These are phyloP conservation scores for Urocynchramus pylzowi DNA, from an alignment of 2,113 vertebrate genomes.

Conservation along the genomic window DNA sequence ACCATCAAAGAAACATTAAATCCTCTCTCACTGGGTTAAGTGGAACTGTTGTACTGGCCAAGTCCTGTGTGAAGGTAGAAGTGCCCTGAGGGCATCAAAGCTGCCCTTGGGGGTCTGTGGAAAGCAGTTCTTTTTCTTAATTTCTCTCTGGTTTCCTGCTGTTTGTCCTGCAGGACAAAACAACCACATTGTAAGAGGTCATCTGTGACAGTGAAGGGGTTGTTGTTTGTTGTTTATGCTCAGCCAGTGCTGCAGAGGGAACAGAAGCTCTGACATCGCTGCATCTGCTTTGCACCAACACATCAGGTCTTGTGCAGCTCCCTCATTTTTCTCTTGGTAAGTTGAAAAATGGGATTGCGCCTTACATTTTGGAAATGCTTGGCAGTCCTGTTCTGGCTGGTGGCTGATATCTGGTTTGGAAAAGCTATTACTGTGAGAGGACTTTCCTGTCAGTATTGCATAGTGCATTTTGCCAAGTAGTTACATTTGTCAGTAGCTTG, in stretches of 20 bases:
- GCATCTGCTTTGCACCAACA: background rate
- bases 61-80: background rate
- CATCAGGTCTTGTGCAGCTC: background rate
- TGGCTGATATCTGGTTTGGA: background rate
- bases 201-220: background rate
- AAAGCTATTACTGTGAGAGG: background rate
- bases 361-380: background rate
- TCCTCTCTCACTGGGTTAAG: background rate
- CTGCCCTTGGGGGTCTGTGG: background rate
- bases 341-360: background rate
- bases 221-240: background rate
- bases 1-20: background rate
- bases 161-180: background rate
- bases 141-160: background rate
- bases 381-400: background rate
- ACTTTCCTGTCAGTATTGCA: background rate
- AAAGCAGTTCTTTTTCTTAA: background rate
- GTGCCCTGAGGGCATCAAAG: fast-evolving
- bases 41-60: background rate
- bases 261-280: background rate
- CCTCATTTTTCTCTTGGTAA: background rate
- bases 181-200: background rate
- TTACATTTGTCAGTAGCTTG: background rate
- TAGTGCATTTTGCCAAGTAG: background rate
- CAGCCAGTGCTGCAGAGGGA: background rate